phyloP scores from a whole-genome alignment of 2,888 invertebrate genomes.

The Meteorus cinctellus region DNA sequence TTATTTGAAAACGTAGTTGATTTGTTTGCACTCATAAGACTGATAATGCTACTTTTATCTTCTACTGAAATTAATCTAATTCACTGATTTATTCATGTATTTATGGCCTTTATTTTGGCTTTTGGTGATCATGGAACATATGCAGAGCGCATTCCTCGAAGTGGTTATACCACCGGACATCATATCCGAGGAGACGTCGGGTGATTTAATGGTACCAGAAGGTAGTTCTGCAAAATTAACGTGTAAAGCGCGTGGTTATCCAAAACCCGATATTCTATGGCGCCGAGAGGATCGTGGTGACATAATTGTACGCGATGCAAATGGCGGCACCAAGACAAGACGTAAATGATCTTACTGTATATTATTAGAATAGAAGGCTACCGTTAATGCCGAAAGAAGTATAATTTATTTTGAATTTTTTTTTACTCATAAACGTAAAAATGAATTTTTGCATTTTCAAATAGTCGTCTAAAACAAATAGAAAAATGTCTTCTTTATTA shows the following conservation, averaged over 20 bases:
- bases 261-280: slow-evolving; percentile 90
- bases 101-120: slow-evolving; percentile 13
- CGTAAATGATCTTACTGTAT: slow-evolving; percentile 73
- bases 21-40: too few relatives aligned
- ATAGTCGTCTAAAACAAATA: too few relatives aligned
- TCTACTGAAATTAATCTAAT: background rate
- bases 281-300: slow-evolving; percentile 89
- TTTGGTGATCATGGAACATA: slow-evolving; percentile 28
- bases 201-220: slow-evolving; percentile 96
- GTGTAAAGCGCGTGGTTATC: slow-evolving; percentile 89
- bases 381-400: too few relatives aligned
- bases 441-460: too few relatives aligned
- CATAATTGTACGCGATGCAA: slow-evolving; percentile 84
- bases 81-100: background rate
- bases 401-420: too few relatives aligned
- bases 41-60: too few relatives aligned
- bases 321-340: slow-evolving; percentile 83
- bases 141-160: slow-evolving; percentile 88
- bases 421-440: too few relatives aligned
- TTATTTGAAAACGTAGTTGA: too few relatives aligned
- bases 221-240: slow-evolving; percentile 90
- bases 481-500: too few relatives aligned
- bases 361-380: background rate
- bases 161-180: slow-evolving; percentile 95
- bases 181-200: slow-evolving; percentile 91